Evolutionary conservation across 2,113 vertebrate genomes (phyloP).

Genomic region (Boleophthalmus pectinirostris): DNA sequence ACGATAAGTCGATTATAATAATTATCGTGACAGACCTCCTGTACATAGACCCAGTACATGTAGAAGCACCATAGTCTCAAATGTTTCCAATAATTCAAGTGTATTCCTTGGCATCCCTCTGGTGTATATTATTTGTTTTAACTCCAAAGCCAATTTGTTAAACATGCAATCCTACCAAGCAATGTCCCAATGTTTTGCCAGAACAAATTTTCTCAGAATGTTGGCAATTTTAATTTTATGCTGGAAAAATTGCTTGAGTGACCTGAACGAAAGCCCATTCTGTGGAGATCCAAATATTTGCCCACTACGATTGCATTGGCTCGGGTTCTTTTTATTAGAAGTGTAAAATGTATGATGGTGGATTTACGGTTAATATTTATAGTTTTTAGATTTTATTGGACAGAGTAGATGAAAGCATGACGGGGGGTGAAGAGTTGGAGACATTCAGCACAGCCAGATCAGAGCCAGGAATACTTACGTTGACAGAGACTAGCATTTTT

Average conservation of each 20-base stretch:
- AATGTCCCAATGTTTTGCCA: neutral
- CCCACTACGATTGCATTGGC: neutral
- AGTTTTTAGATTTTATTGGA: too few relatives aligned
- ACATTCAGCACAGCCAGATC: neutral
- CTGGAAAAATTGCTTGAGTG: neutral
- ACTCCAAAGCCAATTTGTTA: neutral
- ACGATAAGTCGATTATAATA: too few relatives aligned
- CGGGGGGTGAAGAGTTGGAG: neutral
- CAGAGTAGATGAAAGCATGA: neutral
- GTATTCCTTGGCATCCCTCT: neutral
- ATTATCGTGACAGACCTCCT: too few relatives aligned
- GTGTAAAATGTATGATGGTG: neutral
- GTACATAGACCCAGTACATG: neutral
- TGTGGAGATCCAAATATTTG: neutral
- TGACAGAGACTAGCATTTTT: too few relatives aligned
- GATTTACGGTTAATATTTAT: neutral
- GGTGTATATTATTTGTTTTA: neutral
- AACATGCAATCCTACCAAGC: neutral
- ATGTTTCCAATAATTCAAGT: neutral
- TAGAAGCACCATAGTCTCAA: neutral
- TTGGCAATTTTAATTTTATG: neutral
- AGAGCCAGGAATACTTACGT: too few relatives aligned
- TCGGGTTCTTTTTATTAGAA: neutral
- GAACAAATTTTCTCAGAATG: neutral
- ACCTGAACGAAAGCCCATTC: neutral